Evolutionary conservation across 2,113 vertebrate genomes (phyloP), one percentile per base, ranked within the genome.

Genomic region (Neogobius melanostomus): DNA sequence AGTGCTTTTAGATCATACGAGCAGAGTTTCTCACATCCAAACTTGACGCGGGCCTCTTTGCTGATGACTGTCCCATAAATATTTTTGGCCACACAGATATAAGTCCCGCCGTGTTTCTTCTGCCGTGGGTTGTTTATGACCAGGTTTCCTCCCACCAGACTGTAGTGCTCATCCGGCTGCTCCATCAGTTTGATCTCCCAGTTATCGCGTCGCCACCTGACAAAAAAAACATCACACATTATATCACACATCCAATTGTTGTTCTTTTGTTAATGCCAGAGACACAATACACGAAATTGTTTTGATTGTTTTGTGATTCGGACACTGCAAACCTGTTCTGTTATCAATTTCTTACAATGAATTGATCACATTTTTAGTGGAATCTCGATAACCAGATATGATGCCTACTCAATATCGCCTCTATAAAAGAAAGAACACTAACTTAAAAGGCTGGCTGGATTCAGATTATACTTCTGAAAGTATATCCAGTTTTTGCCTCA

Each of bases 61-160:
- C 98, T 99, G 88, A 96, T 94, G 82, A 99, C 92, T 9, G 91
- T 96, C 76, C 98, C 98, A 7, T 98, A 98, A 79, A 89, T 86
- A 76, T 99, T 99, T 0, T 88, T 93, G 60, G 95, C 98, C 75
- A 98, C 90, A 56, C 98, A 99, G 51, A 96, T 75, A 49, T 99
- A 99, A 51, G 90, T 94, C 66, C 98, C 97, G 15, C 92, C 87
- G 57, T 99, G 97, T 53, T 95, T 96, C 82, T 92, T 94, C 75
- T 96, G 95, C 51, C 92, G 93, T 42, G 97, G 98, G 85, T 96
- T 97, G 80, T 83, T 97, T 88, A 99, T 98, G 42, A 99, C 90
- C 68, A 99, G 93, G 88, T 95, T 98, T 66, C 98, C 98, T 49
- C 97, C 98, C 6, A 98, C 95, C 86, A 98, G 93, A 84, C 94